phyloP scores from a whole-genome alignment of 2,113 vertebrate genomes.

The Rhea pennata region DNA sequence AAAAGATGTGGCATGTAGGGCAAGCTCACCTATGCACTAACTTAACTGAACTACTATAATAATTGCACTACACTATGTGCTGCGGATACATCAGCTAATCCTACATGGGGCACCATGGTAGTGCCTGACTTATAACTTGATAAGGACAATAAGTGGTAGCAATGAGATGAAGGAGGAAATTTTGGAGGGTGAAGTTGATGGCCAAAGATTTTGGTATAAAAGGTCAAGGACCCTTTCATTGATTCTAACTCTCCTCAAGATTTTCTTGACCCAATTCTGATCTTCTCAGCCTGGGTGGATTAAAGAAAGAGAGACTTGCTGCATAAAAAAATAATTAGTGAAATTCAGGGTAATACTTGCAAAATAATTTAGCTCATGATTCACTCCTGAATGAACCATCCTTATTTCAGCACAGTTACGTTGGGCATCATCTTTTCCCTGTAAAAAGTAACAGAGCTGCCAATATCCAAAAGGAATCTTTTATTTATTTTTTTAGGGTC shows the following conservation, averaged over 20 bases:
- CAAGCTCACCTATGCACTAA: background rate
- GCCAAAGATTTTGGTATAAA: background rate
- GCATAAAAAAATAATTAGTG: background rate
- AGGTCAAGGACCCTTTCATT: background rate
- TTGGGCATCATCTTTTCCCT: background rate
- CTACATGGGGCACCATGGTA: too few relatives aligned
- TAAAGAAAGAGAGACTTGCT: background rate
- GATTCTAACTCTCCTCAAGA: background rate
- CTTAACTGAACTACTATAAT: background rate
- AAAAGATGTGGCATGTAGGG: background rate
- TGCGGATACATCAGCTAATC: background rate
- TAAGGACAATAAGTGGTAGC: background rate
- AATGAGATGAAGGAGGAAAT: background rate
- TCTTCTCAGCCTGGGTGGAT: background rate
- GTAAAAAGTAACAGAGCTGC: background rate
- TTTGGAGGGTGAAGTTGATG: background rate
- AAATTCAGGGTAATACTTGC: background rate
- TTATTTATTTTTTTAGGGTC: conserved; percentile 33
- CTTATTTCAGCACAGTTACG: background rate
- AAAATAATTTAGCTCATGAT: background rate
- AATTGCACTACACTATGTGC: background rate
- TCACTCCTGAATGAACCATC: background rate
- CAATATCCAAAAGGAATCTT: background rate
- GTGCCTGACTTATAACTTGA: background rate
- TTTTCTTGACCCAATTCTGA: background rate